Evolutionary conservation across 2,113 vertebrate species (phyloP), one percentile per base, ranked within the genome.

Genomic region (Amphilophus citrinellus): DNA sequence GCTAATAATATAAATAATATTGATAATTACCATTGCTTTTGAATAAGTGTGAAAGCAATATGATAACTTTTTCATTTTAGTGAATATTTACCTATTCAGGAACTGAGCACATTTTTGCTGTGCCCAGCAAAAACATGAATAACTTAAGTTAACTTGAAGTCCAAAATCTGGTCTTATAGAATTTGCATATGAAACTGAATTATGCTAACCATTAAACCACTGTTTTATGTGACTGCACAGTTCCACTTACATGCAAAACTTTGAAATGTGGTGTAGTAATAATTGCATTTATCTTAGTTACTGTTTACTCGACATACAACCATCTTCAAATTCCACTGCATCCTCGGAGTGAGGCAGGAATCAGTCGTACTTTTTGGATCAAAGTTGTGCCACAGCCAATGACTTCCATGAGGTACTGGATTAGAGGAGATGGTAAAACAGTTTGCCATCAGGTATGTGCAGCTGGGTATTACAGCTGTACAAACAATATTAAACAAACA

Each of bases 401-500:
- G 86, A 87, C 89, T 91, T 91, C 79, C 80, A 83, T 22, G 63
- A 83, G 77, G 76, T 76, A 10, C 24, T 90, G 87, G 86, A 95
- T 95, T 94, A 90, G 87, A 92, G 76, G 87, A 88, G 89, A 91
- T 76, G 62, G 90, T 84, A 84, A 91, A 87, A 63, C 79, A 68
- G 85, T 89, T 90, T 84, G 82, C 88, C 88, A 90, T 82, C 88
- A 93, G 91, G 81, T 92, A 93, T 84, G 73, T 73, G 77, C 85
- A 90, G 85, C 84, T 86, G 83, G 93, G 89, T 85, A 15, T 61
- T 86, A 86, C 95, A 96, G 95, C 96, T 96, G 94, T 91, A 86
- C 84, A 96, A 96, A 96, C 93, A 96, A 86, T 88, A 93, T 94
- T 94, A 89, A 92, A 93, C 89, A 95, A 96, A 95, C 89, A 80